Base-by-base conservation (phyloP, 1,140 invertebrate species). In the Drosophila dunni region DNA sequence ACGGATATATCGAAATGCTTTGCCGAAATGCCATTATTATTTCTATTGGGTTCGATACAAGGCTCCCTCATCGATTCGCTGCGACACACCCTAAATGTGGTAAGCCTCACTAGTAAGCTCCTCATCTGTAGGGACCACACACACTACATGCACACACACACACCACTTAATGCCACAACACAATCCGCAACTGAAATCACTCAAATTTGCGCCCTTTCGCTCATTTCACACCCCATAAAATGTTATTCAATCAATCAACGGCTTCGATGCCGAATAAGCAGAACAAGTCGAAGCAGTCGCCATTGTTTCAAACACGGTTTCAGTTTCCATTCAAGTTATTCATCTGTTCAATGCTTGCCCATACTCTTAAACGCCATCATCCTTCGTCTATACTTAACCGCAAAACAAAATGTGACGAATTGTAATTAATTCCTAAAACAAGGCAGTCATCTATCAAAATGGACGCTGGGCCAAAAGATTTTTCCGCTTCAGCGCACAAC, bases 11-110 rank as follows among this genome's bases (percentile, higher is more conserved):
- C 93, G 13, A 93, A 94, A 33, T 94, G 94, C 33, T 81, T 93
- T 36, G 91, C 92, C 0, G 90, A 94, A 75, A 96, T 97, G 93
- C 94, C 95, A 0, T 91, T 93, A 51, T 94, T 95, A 79, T 92
- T 97, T 2, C 88, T 95, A 0, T 83, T 95, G 20, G 96, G 95
- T 4, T 93, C 94, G 1, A 92, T 94, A 3, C 92, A 93, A 36
- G 94, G 94, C 0, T 94, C 93, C 61, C 94, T 95, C 36, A 89
- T 96, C 4, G 81, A 92, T 44, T 93, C 93, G 11, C 71, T 96
- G 54, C 71, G 68, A 92, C 93, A 58, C 80, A 82, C 42, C 80
- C 94, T 53, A 72, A 94, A 40, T 63, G 45, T 81, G 89, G 82
- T 90, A 74, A 91, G 86, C 11, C 73, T 85, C 10, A 36, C 7